Base-by-base conservation (phyloP, 37 sponge, comb jelly and placozoan species). In the Halichondria panicea region DNA sequence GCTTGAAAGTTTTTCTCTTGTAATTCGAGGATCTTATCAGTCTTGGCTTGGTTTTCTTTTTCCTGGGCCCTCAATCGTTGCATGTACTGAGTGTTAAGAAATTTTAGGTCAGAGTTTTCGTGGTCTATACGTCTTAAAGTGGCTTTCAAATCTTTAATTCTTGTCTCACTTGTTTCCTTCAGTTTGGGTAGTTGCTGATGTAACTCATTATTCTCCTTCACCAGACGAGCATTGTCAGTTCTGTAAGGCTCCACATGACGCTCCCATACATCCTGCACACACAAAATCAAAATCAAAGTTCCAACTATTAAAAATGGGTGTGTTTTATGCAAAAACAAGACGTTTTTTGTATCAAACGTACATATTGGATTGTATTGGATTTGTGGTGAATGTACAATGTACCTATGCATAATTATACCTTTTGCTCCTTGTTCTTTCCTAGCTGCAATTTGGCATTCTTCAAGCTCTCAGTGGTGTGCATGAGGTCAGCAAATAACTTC, bases 401-500 rank as follows among this genome's bases (percentile, higher is more conserved):
- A 18, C 15, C 52, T 18, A 18, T 48, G 11, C 15, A 48, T 33
- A 62, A 18, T 42, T 64, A 44, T 31, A 75, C 88, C 48, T 88
- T 86, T 66, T 93, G 86, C 70, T 89, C 78, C 50, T 78, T 80
- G 18, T 86, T 82, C 50, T 74, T 78, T 41, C 78, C 63, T 13
- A 93, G 78, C 66, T 99, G 84, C 43, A 72, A 70, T 63, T 93
- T 91, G 21, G 89, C 89, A 13, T 82, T 61, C 72, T 86, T 90
- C 63, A 99, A 67, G 65, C 96, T 96, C 78, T 99, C 99, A 56
- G 99, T 93, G 21, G 99, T 99, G 77, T 99, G 99, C 21, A 99
- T 74, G 38, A 99, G 72, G 67, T 99, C 99, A 33, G 84, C 92
- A 57, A 99, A 93, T 21, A 99, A 75, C 55, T 85, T 83, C 74